A percentile compares a stretch with the other conserved stretches of the same genome.
Evolutionary conservation across 2,888 invertebrate species (phyloP).

Genomic region (Acrocera orbiculus): DNA sequence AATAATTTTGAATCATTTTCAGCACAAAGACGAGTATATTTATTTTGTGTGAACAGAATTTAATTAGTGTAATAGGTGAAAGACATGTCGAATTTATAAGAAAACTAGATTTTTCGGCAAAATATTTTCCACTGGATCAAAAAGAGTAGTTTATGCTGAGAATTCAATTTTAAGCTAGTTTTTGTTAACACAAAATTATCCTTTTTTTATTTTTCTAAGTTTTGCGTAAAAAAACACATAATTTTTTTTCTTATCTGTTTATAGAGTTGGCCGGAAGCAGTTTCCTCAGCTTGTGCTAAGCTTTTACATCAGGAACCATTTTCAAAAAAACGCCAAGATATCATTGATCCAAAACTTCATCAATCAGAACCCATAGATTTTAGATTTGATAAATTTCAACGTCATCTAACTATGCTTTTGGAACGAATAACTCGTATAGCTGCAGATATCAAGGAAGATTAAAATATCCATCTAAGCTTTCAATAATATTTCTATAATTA

Average conservation of each 20-base stretch:
- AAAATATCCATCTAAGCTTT: no score
- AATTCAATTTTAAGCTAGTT: no score
- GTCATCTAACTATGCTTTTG: conserved; percentile 24
- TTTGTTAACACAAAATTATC: no score
- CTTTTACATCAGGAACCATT: conserved; percentile 26
- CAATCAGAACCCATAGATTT: no score
- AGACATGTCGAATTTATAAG: conserved; percentile 69
- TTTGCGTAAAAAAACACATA: background rate
- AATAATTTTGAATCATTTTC: conserved; percentile 20
- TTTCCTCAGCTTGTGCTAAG: conserved; percentile 28
- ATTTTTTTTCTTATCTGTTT: no score
- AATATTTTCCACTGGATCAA: no score
- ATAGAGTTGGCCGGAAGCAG: conserved; percentile 30
- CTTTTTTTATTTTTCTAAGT: background rate
- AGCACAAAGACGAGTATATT: conserved; percentile 55
- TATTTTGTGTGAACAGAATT: conserved; percentile 67
- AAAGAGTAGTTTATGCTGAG: no score
- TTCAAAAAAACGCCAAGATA: no score
- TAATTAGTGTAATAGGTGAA: conserved; percentile 62
- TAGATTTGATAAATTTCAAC: conserved; percentile 24
- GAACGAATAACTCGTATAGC: conserved; percentile 25
- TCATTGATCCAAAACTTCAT: no score
- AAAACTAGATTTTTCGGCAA: conserved; percentile 66
- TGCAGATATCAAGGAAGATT: conserved; percentile 3
- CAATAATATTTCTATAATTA: no score